A percentile compares a stretch with the other conserved stretches of the same genome.
Conservation (phyloP, 1,140 invertebrate species). For the Belonocnema kinseyi region DNA sequence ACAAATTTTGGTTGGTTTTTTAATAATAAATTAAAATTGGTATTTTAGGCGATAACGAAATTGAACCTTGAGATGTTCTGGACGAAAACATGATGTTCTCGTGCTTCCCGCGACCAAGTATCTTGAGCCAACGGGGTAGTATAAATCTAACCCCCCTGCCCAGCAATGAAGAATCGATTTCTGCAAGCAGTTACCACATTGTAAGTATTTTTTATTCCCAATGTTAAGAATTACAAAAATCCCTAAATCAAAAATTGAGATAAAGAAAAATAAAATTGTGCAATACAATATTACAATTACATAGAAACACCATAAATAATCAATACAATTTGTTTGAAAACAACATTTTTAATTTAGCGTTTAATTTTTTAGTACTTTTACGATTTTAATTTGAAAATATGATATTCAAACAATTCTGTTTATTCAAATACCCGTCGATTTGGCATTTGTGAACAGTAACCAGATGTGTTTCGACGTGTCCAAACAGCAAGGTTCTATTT, state of each 20-base stretch:
- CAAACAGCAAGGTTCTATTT: too few relatives aligned
- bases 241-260: too few relatives aligned
- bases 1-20: neutral
- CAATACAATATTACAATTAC: conserved; percentile 36
- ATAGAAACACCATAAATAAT: too few relatives aligned
- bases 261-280: neutral
- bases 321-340: too few relatives aligned
- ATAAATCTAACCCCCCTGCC: conserved; percentile 63
- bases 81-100: conserved; percentile 64
- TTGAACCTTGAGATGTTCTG: conserved; percentile 46
- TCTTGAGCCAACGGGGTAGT: conserved; percentile 64
- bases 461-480: too few relatives aligned
- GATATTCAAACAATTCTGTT: too few relatives aligned
- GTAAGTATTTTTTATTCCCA: conserved; percentile 16
- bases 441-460: too few relatives aligned
- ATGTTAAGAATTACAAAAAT: neutral
- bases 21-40: neutral
- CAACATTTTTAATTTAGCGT: too few relatives aligned
- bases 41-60: conserved; percentile 48
- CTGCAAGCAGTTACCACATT: conserved; percentile 23
- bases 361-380: too few relatives aligned
- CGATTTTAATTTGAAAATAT: too few relatives aligned
- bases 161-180: conserved; percentile 53
- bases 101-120: conserved; percentile 66
- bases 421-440: too few relatives aligned